phyloP scores from a whole-genome alignment of 2,797 vertebrate genomes.

The Poecilia picta region DNA sequence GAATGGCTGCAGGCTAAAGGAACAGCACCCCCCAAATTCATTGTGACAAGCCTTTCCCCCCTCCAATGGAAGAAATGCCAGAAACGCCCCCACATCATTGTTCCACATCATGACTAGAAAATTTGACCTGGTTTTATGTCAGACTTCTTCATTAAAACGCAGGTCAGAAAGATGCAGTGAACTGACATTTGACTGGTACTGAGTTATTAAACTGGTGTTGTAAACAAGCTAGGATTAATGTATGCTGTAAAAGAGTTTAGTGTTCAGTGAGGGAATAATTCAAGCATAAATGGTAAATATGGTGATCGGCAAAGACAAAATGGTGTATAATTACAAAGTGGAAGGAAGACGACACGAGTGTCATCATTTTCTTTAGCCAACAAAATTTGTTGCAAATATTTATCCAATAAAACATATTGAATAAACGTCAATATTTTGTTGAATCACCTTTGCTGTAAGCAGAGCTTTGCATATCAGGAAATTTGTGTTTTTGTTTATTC shows the following conservation, averaged over 20 bases:
- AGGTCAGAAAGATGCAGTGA: conserved; percentile 33
- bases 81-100: conserved; percentile 60
- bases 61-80: conserved; percentile 61
- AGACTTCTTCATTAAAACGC: conserved; percentile 5
- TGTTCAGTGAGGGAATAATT: background rate
- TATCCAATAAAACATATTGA: too few relatives aligned
- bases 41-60: conserved; percentile 66
- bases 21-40: conserved; percentile 61
- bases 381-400: too few relatives aligned
- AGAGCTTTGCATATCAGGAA: background rate
- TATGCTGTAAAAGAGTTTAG: background rate
- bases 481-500: background rate
- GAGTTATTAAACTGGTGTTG: background rate
- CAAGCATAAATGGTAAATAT: background rate
- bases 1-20: conserved; percentile 59
- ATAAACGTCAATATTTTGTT: background rate
- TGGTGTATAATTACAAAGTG: background rate
- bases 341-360: background rate
- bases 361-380: background rate
- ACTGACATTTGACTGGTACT: conserved; percentile 39
- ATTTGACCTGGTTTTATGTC: conserved; percentile 74
- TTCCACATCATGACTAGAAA: conserved; percentile 41
- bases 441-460: background rate
- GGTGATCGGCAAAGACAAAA: background rate
- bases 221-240: background rate